Evolutionary conservation across 2,113 vertebrate genomes (phyloP).

Genomic region (Pelvicachromis taeniatus): DNA sequence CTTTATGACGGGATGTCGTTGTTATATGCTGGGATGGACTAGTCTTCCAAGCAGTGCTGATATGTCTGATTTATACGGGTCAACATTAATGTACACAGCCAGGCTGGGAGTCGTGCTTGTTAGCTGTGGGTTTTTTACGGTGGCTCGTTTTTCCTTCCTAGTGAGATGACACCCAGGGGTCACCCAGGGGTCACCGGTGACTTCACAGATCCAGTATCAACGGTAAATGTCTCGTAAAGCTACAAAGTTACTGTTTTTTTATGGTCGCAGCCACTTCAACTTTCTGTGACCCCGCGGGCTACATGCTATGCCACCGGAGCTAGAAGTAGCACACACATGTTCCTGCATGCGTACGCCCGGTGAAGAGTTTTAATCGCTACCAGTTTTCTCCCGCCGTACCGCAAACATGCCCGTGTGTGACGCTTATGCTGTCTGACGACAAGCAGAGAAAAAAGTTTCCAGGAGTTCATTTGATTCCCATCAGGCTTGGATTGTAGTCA

Average conservation of each 20-base stretch:
- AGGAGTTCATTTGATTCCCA: not conserved
- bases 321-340: not conserved
- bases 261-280: conserved; percentile 3
- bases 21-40: not conserved
- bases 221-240: conserved; percentile 26
- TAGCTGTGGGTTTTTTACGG: conserved; percentile 29
- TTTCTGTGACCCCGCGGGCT: conserved; percentile 5
- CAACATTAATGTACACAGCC: conserved; percentile 15
- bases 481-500: not conserved
- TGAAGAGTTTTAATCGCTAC: not conserved
- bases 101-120: conserved; percentile 17
- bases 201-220: conserved; percentile 19
- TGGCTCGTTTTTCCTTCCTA: conserved; percentile 4
- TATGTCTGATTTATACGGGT: not conserved
- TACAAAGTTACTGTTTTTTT: conserved; percentile 16
- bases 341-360: not conserved
- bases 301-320: not conserved
- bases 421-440: not conserved
- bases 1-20: not conserved
- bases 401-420: not conserved
- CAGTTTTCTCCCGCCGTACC: not conserved
- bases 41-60: not conserved
- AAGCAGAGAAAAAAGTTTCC: conserved; percentile 10
- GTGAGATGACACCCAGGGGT: conserved; percentile 8
- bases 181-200: conserved; percentile 23